Base-by-base conservation (phyloP, 2,113 vertebrate genomes). In the Monopterus albus region DNA sequence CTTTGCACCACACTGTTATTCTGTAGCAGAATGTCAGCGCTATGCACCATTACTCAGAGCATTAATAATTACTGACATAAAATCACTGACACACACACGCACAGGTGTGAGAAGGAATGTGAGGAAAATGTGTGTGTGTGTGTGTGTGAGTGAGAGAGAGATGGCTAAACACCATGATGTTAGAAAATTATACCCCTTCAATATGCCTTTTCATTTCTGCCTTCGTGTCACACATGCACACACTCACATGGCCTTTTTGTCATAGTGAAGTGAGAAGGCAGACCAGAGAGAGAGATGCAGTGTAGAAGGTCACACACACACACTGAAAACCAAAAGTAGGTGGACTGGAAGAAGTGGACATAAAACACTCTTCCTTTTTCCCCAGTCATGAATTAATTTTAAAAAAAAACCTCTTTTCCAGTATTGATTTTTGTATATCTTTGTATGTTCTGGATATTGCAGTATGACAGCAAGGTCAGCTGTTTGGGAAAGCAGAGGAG, bases 1-100 rank as follows among this genome's bases (percentile, higher is more conserved):
- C 73, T 79, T 74, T 36, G 31, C 13, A 62, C 49, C 59, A 39
- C 60, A 53, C 65, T 58, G 46, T 84, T 89, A 87, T 86, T 78
- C 83, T 87, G 83, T 84, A 78, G 73, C 33, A 81, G 64, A 74
- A 81, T 81, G 83, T 87, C 85, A 86, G 71, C 64, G 75, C 64
- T 69, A 53, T 65, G 73, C 79, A 72, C 61, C 76, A 81, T 86
- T 87, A 86, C 71, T 87, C 85, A 61, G 81, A 67, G 36, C 75
- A 84, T 89, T 85, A 82, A 77, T 89, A 81, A 86, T 84, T 84
- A 78, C 75, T 63, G 70, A 81, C 42, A 35, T 58, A 59, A 78
- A 84, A 74, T 82, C 79, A 71, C 70, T 60, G 45, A 64, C 20
- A 74, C 63, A 29, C 35, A 29, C 58, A 11, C 29, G 33, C 20